These are phyloP conservation scores for Gastrophryne carolinensis DNA, from an alignment of 2,797 vertebrate species.

Conservation along the genomic window DNA sequence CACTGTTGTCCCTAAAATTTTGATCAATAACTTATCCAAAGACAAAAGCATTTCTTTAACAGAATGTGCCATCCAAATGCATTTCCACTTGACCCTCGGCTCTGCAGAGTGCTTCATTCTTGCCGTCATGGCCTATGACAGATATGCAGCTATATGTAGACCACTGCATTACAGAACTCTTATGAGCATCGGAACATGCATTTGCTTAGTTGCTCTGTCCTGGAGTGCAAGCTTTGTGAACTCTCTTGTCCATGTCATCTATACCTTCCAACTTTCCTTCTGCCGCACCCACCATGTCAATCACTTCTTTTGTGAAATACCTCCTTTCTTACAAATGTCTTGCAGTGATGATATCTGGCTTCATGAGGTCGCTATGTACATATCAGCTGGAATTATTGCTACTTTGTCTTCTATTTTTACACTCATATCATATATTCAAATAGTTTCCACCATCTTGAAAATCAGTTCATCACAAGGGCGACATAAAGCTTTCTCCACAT, in stretches of 20 bases:
- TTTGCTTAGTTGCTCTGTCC: background rate
- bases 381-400: background rate
- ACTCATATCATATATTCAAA: background rate
- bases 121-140: background rate
- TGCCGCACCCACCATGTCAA: background rate
- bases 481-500: slow-evolving; percentile 1
- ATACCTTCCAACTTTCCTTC: background rate
- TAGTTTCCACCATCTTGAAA: slow-evolving; percentile 3
- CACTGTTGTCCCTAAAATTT: background rate
- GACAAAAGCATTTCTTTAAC: background rate
- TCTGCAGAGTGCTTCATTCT: background rate
- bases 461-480: background rate
- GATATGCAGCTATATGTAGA: background rate
- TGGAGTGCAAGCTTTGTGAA: background rate
- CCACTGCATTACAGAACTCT: background rate
- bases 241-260: background rate
- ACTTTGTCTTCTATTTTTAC: background rate
- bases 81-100: background rate
- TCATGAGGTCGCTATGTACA: background rate
- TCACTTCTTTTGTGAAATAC: slow-evolving; percentile 60
- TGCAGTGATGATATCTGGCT: slow-evolving; percentile 5
- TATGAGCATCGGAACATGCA: background rate
- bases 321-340: slow-evolving; percentile 62
- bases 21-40: background rate
- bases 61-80: background rate